Base-by-base conservation (phyloP, 2,888 invertebrate genomes). In the Chalcis sispes region DNA sequence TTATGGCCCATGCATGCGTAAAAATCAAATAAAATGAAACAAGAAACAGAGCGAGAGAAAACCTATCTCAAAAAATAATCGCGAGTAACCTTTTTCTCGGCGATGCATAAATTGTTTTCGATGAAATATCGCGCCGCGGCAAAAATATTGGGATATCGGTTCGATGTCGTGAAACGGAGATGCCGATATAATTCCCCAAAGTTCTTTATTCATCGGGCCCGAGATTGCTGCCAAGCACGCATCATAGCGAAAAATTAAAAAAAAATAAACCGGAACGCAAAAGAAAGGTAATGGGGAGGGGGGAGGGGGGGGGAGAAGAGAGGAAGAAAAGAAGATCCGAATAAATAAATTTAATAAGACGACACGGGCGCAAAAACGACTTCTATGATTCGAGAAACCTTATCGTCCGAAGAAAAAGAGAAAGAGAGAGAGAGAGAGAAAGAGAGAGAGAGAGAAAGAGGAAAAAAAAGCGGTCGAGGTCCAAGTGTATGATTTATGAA, bases 21-120 rank as follows among this genome's bases (percentile, higher is more conserved):
- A 27, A 10, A 7, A 15, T 27, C 48, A 18, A n/a, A n/a, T n/a
- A n/a, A n/a, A n/a, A n/a, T n/a, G n/a, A n/a, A n/a, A n/a, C 8
- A 59, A 4, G 27, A 40, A 10, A 42, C 18, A 46, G 46, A 23
- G 46, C 8, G 36, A 32, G 36, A 58, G 42, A 29, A 10, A 27
- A 61, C 70, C 50, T 72, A 56, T 36, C 18, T 29, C 36, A 79
- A 77, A 80, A 80, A 82, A 84, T 85, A 83, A 85, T 85, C 82
- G 77, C 80, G 80, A 82, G 79, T 80, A 82, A n/a, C n/a, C n/a
- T n/a, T n/a, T n/a, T n/a, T 81, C 81, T 81, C 79, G 79, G 65
- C 81, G 80, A 81, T 78, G 81, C 83, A 82, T 85, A 84, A 84
- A 85, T 85, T 82, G 82, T 82, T 78, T 75, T 42, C 42, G 76